Evolutionary conservation across 2,113 vertebrate species (phyloP), one percentile per base, ranked within the genome.

Genomic region (Brachypteracias leptosomus): DNA sequence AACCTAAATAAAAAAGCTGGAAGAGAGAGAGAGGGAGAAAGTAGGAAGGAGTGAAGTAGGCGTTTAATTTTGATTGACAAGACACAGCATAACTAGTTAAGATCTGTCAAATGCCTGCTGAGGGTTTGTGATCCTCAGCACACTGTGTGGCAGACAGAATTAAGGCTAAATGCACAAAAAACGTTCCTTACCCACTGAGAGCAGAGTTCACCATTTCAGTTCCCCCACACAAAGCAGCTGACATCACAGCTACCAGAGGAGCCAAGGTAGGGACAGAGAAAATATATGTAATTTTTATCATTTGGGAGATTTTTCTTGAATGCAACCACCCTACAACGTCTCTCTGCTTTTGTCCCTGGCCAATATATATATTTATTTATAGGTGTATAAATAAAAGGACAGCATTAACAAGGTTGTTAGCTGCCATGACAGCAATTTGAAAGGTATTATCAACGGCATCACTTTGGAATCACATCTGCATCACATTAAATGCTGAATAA

Each of bases 1-100:
- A 93, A 95, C 47, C 95, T 95, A 94, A 94, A 91, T 96, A 94
- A 94, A 94, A 93, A 95, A 85, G 52, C 92, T 95, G 92, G 85
- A 85, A 88, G 74, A 91, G 75, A 96, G 73, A 91, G 82, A 88
- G 74, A 91, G 75, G 95, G 73, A 91, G 82, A 95, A 95, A 96
- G 93, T 96, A 92, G 94, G 95, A 96, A 94, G 91, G 74, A 95
- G 88, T 25, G 55, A 95, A 42, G 95, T 94, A 75, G 96, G 96
- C 10, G 91, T 94, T 91, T 83, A 85, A 93, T 94, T 95, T 76
- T 96, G 95, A 97, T 95, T 97, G 97, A 97, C 95, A 96, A 75
- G 80, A 44, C 73, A 84, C 13, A 94, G 88, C 71, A 93, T 80
- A 92, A 89, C 88, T 85, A 90, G 95, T 93, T 95, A 88, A 91